phyloP scores from a whole-genome alignment of 2,113 vertebrate species.

The Spheniscus mendiculus region DNA sequence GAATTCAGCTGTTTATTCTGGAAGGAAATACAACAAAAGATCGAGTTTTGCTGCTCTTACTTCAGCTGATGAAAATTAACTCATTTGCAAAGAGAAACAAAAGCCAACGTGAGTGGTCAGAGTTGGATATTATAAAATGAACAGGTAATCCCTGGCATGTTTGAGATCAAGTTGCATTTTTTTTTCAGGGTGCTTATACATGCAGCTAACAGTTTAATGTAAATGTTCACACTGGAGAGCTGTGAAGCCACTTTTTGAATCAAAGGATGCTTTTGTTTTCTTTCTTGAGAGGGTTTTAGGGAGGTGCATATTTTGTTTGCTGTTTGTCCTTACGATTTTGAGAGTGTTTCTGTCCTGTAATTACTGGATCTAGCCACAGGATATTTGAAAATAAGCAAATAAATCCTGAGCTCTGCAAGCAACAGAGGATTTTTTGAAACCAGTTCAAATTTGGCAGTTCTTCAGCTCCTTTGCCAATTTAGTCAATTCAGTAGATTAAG shows the following conservation, averaged over 20 bases:
- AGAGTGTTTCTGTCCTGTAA: neutral
- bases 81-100: neutral
- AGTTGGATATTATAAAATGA: neutral
- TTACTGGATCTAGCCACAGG: neutral
- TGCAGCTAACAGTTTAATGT: neutral
- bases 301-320: neutral
- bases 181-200: neutral
- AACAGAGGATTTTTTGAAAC: neutral
- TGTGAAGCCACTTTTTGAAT: neutral
- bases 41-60: neutral
- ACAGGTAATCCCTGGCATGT: neutral
- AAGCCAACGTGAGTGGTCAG: neutral
- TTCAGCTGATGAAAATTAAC: neutral
- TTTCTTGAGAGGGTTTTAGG: neutral
- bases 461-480: neutral
- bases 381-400: neutral
- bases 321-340: neutral
- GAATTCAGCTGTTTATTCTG: neutral
- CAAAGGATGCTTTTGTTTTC: neutral
- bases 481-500: conserved; percentile 5
- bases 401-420: neutral
- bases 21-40: neutral
- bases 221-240: accelerated
- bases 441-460: neutral
- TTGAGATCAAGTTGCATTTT: neutral